Conservation (phyloP, 2,113 vertebrate species). For the Indicator maculatus region DNA sequence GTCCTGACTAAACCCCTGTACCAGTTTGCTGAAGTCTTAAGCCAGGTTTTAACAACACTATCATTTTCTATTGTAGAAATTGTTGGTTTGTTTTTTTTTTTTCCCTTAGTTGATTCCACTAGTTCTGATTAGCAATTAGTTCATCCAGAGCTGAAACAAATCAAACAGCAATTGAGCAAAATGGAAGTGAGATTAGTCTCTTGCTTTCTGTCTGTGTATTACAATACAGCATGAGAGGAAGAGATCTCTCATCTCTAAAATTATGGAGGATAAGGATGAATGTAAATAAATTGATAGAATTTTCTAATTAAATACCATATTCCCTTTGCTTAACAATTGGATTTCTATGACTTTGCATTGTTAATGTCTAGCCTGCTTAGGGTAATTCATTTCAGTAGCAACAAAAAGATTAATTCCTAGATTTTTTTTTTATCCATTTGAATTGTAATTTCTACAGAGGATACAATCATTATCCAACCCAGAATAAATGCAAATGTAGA, state of each 20-base stretch:
- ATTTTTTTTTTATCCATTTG: background rate
- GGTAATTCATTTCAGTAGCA: constrained; percentile 24
- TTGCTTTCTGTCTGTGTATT: background rate
- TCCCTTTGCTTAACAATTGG: constrained; percentile 13
- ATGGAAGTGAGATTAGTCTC: background rate
- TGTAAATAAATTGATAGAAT: constrained; percentile 17
- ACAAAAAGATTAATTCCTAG: background rate
- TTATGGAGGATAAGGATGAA: constrained; percentile 16
- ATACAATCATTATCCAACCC: background rate
- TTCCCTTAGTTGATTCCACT: background rate
- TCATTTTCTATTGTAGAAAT: background rate
- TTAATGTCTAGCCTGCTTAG: background rate
- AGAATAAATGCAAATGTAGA: constrained; percentile 11
- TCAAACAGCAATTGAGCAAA: background rate
- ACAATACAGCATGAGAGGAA: background rate
- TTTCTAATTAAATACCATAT: constrained; percentile 46
- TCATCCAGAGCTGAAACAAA: background rate
- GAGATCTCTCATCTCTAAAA: constrained; percentile 9
- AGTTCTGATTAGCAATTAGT: background rate
- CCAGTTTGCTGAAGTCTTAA: background rate
- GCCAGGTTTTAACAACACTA: background rate
- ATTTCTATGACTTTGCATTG: constrained; percentile 39
- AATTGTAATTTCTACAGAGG: constrained; percentile 1
- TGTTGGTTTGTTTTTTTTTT: no score
- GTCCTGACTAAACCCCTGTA: background rate